phyloP scores from a whole-genome alignment of 2,888 invertebrate species.

The Bellardia bayeri region DNA sequence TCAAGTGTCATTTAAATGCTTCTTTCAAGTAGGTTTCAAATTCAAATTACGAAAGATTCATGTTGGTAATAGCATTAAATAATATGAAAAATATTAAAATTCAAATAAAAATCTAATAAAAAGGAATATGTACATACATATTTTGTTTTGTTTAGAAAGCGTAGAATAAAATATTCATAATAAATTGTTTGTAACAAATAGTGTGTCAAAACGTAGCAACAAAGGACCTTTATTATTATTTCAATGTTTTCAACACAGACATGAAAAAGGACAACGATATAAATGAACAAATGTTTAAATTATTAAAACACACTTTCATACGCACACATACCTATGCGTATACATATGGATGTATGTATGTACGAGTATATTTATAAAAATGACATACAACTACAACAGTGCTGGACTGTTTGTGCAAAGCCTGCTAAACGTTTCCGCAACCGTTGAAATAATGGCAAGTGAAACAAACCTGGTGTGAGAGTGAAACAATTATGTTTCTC shows the following conservation, averaged over 20 bases:
- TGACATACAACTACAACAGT: no score
- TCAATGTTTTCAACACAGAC: background rate
- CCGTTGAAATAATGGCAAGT: constrained; percentile 29
- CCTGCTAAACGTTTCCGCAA: constrained; percentile 44
- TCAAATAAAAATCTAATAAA: background rate
- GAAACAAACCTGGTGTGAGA: background rate
- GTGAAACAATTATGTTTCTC: constrained; percentile 41
- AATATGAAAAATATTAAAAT: background rate
- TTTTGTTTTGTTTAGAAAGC: background rate
- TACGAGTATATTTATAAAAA: background rate
- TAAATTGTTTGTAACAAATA: background rate
- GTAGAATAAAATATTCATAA: background rate
- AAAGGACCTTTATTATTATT: background rate
- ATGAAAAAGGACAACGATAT: constrained; percentile 2
- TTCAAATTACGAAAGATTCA: background rate
- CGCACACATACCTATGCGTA: background rate
- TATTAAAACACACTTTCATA: background rate
- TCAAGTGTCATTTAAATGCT: no score
- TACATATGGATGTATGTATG: background rate
- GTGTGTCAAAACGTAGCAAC: background rate
- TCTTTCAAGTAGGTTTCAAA: no score
- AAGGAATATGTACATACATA: background rate
- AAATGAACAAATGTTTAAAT: background rate
- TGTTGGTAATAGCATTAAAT: background rate
- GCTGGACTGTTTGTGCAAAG: background rate